Percentiles rank a stretch among this genome's conserved stretches.
phyloP scores from a whole-genome alignment of 2,113 vertebrate species.

The Tupaia chinensis region DNA sequence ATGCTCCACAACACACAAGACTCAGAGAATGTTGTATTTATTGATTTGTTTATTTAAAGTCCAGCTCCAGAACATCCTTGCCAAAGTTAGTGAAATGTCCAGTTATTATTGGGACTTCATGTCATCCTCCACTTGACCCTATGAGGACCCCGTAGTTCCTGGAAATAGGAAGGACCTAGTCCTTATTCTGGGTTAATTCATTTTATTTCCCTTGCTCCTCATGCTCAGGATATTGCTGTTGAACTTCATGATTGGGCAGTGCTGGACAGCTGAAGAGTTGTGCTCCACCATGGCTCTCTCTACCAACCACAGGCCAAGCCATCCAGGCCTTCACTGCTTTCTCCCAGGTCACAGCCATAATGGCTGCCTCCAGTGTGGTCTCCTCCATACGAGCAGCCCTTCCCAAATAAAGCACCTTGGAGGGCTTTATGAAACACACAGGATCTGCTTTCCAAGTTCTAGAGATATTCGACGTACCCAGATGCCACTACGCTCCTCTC shows the following conservation, averaged over 20 bases:
- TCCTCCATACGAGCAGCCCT: too few species aligned
- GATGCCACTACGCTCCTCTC: neutral
- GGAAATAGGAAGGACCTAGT: neutral
- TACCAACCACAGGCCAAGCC: neutral
- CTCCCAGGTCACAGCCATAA: neutral
- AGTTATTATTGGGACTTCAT: neutral
- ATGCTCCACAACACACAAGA: neutral
- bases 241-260: rapidly evolving
- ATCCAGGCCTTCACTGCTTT: neutral
- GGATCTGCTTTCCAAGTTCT: neutral
- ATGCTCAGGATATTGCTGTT: neutral
- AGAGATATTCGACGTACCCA: neutral
- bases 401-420: neutral
- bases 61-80: neutral
- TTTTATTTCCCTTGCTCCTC: neutral
- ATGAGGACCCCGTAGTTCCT: neutral
- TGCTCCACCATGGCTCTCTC: neutral
- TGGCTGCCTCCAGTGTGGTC: neutral
- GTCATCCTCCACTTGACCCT: neutral
- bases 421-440: neutral
- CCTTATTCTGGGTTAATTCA: neutral
- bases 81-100: neutral
- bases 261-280: neutral
- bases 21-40: neutral
- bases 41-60: neutral